Evolutionary conservation across 2,113 vertebrate species (phyloP), one percentile per base, ranked within the genome.

Genomic region (Madoqua kirkii): DNA sequence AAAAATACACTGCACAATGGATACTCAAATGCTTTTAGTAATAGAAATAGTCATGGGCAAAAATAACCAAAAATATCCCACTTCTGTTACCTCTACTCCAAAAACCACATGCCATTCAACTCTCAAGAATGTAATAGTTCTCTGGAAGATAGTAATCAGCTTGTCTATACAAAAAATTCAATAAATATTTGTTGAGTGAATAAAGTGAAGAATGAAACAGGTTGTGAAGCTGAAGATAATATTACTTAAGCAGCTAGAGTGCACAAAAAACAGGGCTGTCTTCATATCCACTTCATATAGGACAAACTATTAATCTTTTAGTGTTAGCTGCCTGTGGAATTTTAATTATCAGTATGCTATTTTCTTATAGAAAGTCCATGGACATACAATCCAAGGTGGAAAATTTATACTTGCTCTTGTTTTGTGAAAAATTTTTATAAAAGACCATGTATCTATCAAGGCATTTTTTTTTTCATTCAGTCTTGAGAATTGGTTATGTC

Each of bases 141-240:
- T 93, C 29, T 76, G 76, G 86, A 92, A 48, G 59, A 43, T 0
- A n/a, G 36, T 33, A 5, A 85, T 64, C 36, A 87, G 25, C 16
- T 89, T 59, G 10, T 84, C 6, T 57, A 59, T 74, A 23, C 0
- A 81, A 57, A 12, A 86, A 89, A 2, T 62, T 93, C 45, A 93
- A 64, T 84, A 93, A 96, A 84, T 92, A 89, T 84, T 62, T 87
- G 57, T 90, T 91, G 33, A 84, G 17, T 87, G 36, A 97, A 84
- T 88, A 25, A 88, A 96, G 55, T 2, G 2, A 89, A 79, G 52
- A 89, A 92, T 31, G 33, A 95, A 19, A 62, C 43, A 76, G 25
- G 45, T 52, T 71, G 6, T 91, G 81, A 85, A 94, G 9, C 81
- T 92, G 62, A 92, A 96, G 36, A 83, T 79, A 86, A 71, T 79